Evolutionary conservation across 2,113 vertebrate genomes (phyloP).

Genomic region (Grallaria varia): DNA sequence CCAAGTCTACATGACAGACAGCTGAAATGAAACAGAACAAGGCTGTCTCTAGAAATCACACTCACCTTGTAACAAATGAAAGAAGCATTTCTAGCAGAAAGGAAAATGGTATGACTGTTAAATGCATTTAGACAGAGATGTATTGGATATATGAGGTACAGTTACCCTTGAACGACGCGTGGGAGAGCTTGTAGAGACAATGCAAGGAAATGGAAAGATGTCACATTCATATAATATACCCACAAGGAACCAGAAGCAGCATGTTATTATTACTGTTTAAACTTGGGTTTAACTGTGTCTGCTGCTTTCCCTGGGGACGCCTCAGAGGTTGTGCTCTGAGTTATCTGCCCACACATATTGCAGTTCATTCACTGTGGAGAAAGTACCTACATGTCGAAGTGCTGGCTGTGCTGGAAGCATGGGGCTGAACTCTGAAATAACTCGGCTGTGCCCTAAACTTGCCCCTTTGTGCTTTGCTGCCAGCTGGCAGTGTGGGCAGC

Average conservation of each 20-base stretch:
- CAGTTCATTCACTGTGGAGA: accelerated
- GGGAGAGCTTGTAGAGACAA: neutral
- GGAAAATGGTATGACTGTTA: neutral
- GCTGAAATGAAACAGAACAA: neutral
- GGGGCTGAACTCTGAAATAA: neutral
- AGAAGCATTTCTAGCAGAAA: neutral
- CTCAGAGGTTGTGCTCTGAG: neutral
- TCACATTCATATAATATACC: neutral
- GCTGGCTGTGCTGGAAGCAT: neutral
- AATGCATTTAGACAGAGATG: neutral
- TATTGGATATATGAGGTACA: neutral
- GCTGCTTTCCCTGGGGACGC: neutral
- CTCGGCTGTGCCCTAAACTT: neutral
- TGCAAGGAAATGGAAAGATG: neutral
- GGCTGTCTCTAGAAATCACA: neutral
- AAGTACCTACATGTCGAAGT: neutral
- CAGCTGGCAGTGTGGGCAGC: neutral
- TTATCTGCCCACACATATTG: neutral
- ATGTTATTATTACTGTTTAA: neutral
- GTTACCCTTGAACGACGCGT: neutral
- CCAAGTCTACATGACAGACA: neutral
- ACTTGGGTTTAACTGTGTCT: neutral
- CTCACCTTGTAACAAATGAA: neutral
- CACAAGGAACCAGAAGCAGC: neutral
- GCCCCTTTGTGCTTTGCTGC: neutral